A percentile compares a stretch with the other conserved stretches of the same genome.
Conservation (phyloP, 2,113 vertebrate species). For the Eurystomus gularis region DNA sequence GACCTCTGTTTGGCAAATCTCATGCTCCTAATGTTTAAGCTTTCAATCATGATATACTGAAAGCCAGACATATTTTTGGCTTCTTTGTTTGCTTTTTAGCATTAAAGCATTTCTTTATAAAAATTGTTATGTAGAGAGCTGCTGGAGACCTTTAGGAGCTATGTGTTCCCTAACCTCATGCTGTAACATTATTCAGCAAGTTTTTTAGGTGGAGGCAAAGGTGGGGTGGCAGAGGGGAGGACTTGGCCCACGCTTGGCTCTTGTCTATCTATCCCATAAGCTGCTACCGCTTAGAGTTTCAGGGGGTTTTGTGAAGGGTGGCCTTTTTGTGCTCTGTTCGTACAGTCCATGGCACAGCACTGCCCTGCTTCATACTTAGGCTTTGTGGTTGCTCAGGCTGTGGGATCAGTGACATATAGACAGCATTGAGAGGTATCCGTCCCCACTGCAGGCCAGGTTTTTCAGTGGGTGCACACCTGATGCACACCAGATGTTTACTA, state of each 20-base stretch:
- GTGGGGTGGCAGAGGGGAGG: accelerated
- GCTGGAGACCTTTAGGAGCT: neutral
- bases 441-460: neutral
- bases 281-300: neutral
- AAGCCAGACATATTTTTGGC: neutral
- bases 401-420: neutral
- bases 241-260: neutral
- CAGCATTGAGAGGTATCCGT: accelerated
- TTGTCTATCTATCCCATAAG: neutral
- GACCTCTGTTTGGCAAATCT: neutral
- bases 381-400: neutral
- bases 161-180: neutral
- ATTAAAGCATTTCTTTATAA: neutral
- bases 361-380: neutral
- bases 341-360: neutral
- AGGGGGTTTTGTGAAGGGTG: neutral
- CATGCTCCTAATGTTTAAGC: neutral
- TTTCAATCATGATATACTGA: neutral
- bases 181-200: neutral
- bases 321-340: neutral
- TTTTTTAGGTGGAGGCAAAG: neutral
- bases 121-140: neutral
- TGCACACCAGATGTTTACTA: neutral
- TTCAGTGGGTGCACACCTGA: neutral
- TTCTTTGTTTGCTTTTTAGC: neutral